A percentile compares a stretch with the other conserved stretches of the same genome.
Conservation (phyloP, 2,888 invertebrate species). For the Amphipyra tragopoginis region DNA sequence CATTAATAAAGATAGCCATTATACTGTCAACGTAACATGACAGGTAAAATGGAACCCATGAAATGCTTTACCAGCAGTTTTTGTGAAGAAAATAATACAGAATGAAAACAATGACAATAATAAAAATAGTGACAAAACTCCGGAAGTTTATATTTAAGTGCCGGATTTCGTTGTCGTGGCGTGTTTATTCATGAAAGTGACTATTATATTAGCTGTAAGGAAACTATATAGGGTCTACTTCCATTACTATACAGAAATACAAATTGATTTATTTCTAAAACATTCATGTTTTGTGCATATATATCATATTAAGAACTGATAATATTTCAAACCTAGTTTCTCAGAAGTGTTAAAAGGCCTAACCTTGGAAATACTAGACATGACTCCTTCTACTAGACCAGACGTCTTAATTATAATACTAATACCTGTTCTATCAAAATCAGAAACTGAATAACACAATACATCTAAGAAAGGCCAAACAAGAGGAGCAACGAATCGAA, state of each 20-base stretch:
- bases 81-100: not conserved
- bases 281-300: no score
- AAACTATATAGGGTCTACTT: not conserved
- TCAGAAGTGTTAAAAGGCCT: no score
- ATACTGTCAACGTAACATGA: conserved; percentile 9
- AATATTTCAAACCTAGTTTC: no score
- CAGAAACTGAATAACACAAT: not conserved
- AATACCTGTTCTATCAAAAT: not conserved
- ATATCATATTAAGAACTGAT: no score
- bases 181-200: not conserved
- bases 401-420: not conserved
- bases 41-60: conserved; percentile 17
- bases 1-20: conserved; percentile 10
- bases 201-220: not conserved
- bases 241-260: no score
- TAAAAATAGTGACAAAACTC: not conserved
- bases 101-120: not conserved
- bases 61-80: conserved; percentile 3
- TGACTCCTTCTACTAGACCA: no score
- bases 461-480: not conserved
- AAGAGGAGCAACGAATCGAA: conserved; percentile 3
- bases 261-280: no score
- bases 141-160: conserved; percentile 1
- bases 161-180: not conserved
- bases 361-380: no score